Base-by-base conservation (phyloP, 2,113 vertebrate genomes). In the Calyptommatus sinebrachiatus region DNA sequence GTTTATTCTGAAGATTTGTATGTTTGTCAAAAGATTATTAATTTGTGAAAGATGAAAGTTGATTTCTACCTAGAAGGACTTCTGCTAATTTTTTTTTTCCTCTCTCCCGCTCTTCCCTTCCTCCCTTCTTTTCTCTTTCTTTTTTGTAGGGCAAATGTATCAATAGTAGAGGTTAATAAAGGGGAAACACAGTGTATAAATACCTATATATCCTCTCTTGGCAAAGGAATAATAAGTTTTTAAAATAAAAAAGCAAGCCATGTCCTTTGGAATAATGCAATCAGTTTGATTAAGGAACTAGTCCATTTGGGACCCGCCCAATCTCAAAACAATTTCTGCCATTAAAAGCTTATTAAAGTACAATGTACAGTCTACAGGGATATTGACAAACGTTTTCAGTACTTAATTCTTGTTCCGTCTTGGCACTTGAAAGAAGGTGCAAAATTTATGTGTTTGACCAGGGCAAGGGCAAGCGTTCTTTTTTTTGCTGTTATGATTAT, bases 251-350 rank as follows among this genome's bases (percentile, higher is more conserved):
- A 61, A 84, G 83, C 73, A 75, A 50, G 4, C 31, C 78, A 4
- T 10, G 16, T 79, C 48, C 73, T 45, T 69, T 80, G 65, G 68
- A 69, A n/a, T 63, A 76, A 86, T 46, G 53, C 16, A 84, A 82
- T 77, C 76, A 73, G 71, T 86, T 31, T 81, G 70, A 66, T 84
- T 84, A 82, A 78, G 53, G 83, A 66, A 81, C 53, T 71, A 67
- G 76, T 81, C n/a, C 0, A 46, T n/a, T 35, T 73, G 26, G 14
- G 46, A 77, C 12, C 68, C 29, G 45, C 0, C 46, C 22, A 78
- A 69, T 1, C 28, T 53, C 3, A 1, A 84, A 87, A 80, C 11
- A 73, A 76, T 60, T 35, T 22, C 4, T 35, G 29, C 31, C 76
- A 63, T 9, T 5, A 73, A 48, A 6, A 3, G 1, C 0, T 0